A percentile compares a stretch with the other conserved stretches of the same genome.
Evolutionary conservation across 2,113 vertebrate species (phyloP).

Genomic region (Gorsachius goisagi): DNA sequence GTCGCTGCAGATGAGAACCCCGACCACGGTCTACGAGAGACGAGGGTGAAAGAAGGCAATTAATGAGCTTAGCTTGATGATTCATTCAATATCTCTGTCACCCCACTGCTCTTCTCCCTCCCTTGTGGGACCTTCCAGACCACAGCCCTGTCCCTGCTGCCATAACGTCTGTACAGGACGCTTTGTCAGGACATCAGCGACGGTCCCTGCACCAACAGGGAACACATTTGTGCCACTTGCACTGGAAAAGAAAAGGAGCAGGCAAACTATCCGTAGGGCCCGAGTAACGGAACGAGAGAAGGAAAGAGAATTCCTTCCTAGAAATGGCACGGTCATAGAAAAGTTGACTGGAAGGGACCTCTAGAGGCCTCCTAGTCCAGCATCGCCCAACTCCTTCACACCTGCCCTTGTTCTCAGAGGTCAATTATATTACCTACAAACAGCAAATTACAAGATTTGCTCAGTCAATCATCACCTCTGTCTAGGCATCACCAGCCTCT

Average conservation of each 20-base stretch:
- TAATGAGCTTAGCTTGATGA: neutral
- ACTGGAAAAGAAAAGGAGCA: neutral
- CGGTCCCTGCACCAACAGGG: neutral
- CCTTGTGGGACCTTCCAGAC: too few species aligned
- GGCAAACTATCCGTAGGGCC: neutral
- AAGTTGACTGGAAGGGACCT: neutral
- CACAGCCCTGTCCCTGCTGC: neutral
- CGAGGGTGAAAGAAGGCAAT: neutral
- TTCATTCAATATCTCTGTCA: neutral
- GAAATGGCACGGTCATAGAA: neutral
- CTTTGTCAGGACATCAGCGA: neutral
- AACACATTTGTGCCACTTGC: fast-evolving
- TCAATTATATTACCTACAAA: neutral
- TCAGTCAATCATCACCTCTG: neutral
- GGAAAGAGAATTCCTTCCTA: neutral
- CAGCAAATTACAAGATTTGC: neutral
- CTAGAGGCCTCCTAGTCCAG: neutral
- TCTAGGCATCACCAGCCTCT: neutral
- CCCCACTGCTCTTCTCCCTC: neutral
- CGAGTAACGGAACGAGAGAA: neutral
- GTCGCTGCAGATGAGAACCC: neutral
- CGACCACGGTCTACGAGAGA: neutral
- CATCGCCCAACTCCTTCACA: neutral
- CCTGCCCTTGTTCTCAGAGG: neutral
- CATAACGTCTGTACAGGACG: fast-evolving